Evolutionary conservation across 2,113 vertebrate species (phyloP).

Genomic region (Pionites leucogaster): DNA sequence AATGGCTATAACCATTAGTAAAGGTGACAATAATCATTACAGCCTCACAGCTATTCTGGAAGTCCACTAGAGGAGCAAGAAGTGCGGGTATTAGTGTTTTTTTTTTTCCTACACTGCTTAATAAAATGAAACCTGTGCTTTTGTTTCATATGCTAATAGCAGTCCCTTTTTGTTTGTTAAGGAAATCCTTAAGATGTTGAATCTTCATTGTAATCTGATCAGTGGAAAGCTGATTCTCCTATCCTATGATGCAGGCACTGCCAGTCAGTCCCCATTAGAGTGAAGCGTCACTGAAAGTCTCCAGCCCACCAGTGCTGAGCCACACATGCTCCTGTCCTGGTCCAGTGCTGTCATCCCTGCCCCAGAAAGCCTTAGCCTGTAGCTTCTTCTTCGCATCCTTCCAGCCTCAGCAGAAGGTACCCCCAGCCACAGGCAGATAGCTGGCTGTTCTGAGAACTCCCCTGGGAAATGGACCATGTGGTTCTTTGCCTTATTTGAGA

Average conservation of each 20-base stretch:
- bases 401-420: neutral
- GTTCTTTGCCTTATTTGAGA: neutral
- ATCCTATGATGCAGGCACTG: neutral
- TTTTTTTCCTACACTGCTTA: neutral
- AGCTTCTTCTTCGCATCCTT: neutral
- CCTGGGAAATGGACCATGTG: neutral
- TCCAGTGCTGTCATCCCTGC: neutral
- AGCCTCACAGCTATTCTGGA: neutral
- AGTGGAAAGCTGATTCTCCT: neutral
- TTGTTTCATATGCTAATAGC: neutral
- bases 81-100: neutral
- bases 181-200: neutral
- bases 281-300: neutral
- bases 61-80: neutral
- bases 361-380: accelerated
- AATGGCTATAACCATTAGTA: neutral
- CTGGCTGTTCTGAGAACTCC: neutral
- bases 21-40: neutral
- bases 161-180: neutral
- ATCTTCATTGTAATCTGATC: neutral
- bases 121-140: neutral
- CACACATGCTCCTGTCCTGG: neutral
- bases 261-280: neutral
- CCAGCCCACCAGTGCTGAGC: neutral
- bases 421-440: neutral